A percentile compares a stretch with the other conserved stretches of the same genome.
Evolutionary conservation across 1,140 invertebrate genomes (phyloP).

Genomic region (Cherax destructor): DNA sequence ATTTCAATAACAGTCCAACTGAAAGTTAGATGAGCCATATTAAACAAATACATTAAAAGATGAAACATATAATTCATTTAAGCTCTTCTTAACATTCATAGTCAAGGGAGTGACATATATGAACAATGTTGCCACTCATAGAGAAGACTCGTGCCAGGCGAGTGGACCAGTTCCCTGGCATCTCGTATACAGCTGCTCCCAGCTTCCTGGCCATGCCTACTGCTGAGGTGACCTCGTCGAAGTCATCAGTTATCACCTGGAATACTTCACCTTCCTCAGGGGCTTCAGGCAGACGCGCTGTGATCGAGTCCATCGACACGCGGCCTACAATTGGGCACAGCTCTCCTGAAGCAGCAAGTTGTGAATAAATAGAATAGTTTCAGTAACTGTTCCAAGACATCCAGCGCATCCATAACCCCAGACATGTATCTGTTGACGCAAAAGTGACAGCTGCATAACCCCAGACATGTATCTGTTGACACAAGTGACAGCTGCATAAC

Average conservation of each 20-base stretch:
- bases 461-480: no score
- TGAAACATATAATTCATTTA: no score
- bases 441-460: no score
- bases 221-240: constrained; percentile 57
- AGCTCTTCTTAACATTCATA: constrained; percentile 46
- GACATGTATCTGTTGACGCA: no score
- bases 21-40: no score
- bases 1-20: no score
- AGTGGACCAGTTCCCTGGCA: constrained; percentile 66
- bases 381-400: no score
- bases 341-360: constrained; percentile 38
- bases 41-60: no score
- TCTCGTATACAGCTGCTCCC: constrained; percentile 57
- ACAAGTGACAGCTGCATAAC: no score
- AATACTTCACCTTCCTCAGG: constrained; percentile 53
- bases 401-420: no score
- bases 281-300: constrained; percentile 50
- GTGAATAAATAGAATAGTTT: neutral
- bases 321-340: constrained; percentile 65
- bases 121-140: constrained; percentile 39
- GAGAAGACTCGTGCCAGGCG: constrained; percentile 57
- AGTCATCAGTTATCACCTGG: constrained; percentile 61
- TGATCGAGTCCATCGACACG: constrained; percentile 71
- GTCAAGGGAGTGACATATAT: constrained; percentile 33
- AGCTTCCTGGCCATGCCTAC: constrained; percentile 61